These are phyloP conservation scores for Radopholus similis DNA, from an alignment of 1,140 invertebrate genomes.

Conservation along the genomic window DNA sequence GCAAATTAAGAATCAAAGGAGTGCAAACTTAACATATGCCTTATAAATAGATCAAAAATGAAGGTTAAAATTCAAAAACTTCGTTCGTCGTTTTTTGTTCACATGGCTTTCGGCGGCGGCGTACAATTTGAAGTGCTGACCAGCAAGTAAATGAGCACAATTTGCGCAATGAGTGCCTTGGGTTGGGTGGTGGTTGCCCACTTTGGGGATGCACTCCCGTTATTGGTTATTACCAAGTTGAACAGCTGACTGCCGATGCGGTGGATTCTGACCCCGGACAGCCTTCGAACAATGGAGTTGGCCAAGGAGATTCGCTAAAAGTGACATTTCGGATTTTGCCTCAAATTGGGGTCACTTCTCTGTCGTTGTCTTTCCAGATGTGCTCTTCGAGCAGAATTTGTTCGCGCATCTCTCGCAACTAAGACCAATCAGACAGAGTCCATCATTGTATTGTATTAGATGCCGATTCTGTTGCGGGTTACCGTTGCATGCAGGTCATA, in stretches of 20 bases:
- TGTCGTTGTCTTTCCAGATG: constrained; percentile 7
- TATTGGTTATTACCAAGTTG: not conserved
- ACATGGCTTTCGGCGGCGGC: no score
- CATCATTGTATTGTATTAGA: not conserved
- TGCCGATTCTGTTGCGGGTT: not conserved
- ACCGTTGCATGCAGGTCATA: constrained; percentile 6
- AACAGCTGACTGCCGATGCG: constrained; percentile 11
- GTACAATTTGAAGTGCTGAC: constrained; percentile 5
- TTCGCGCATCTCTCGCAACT: constrained; percentile 10
- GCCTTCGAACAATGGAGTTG: not conserved
- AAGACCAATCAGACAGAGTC: not conserved
- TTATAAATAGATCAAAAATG: no score
- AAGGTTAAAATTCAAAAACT: no score
- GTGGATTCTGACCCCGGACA: constrained; percentile 8
- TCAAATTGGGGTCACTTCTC: not conserved
- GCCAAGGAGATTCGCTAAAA: not conserved
- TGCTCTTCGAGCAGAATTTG: not conserved
- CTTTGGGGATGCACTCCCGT: not conserved
- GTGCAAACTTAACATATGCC: no score
- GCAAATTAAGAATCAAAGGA: no score
- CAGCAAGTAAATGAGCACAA: constrained; percentile 10
- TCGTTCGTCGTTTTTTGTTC: no score
- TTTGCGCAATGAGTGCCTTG: constrained; percentile 13
- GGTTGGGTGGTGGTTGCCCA: not conserved
- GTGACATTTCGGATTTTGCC: not conserved